Percentiles rank a stretch among this genome's conserved stretches.
Evolutionary conservation across 23 tunicate species (phyloP).

Genomic region (Corella eumyota): DNA sequence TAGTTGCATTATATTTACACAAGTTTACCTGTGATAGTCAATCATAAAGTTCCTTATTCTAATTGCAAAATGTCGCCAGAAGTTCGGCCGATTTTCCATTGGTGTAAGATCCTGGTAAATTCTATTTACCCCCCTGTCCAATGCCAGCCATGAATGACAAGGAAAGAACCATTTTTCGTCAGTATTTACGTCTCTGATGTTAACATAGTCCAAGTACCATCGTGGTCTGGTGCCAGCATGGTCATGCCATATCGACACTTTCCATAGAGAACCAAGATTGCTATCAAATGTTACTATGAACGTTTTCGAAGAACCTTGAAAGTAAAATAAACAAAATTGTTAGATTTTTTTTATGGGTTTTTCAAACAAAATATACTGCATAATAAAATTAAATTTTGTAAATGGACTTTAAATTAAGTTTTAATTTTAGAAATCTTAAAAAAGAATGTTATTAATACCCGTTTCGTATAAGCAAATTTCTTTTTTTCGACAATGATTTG

Average conservation of each 20-base stretch:
- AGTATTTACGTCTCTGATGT: conserved; percentile 50
- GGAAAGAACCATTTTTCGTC: conserved; percentile 55
- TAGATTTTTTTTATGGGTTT: too few relatives aligned
- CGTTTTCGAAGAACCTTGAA: conserved; percentile 59
- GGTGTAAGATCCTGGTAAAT: conserved; percentile 21
- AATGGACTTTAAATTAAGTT: too few relatives aligned
- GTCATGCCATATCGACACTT: conserved; percentile 53
- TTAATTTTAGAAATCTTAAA: too few relatives aligned
- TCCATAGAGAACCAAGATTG: conserved; percentile 42
- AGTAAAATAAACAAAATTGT: neutral
- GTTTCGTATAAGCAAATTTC: too few relatives aligned
- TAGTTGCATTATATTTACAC: neutral
- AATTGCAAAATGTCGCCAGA: conserved; percentile 25
- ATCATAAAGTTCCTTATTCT: conserved; percentile 22
- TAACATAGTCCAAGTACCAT: conserved; percentile 78
- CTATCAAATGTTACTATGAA: conserved; percentile 51
- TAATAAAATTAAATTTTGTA: too few relatives aligned
- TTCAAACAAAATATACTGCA: too few relatives aligned
- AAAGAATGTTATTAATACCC: too few relatives aligned
- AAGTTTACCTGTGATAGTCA: conserved; percentile 40
- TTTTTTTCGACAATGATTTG: too few relatives aligned
- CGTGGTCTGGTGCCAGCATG: conserved; percentile 37
- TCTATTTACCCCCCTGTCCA: conserved; percentile 21
- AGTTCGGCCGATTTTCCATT: conserved; percentile 24
- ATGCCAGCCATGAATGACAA: conserved; percentile 51